Base-by-base conservation (phyloP, 2,113 vertebrate species). In the Gambusia holbrooki region DNA sequence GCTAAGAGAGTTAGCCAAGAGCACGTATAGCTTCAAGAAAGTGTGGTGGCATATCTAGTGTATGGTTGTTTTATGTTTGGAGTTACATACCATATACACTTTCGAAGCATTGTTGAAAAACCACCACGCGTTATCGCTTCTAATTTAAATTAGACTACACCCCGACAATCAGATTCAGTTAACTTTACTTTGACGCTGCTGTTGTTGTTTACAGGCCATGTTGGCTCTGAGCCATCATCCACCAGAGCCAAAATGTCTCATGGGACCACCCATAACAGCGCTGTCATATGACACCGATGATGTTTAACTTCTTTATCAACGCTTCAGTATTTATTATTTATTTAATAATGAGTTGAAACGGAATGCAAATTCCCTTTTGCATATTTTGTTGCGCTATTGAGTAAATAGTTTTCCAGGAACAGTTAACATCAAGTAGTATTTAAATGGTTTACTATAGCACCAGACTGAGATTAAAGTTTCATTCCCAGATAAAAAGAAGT, bases 151-250 rank as follows among this genome's bases (percentile, higher is more conserved):
- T 63, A 74, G 79, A 82, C 76, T 29, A 62, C 33, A 77, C 82
- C 69, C 76, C 84, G 83, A 81, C 37, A 63, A 78, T 88, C 86
- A 81, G 37, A 83, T 58, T 69, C 82, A 73, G 78, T 89, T 89
- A 79, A 78, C 80, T 86, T 90, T 79, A 81, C 90, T 87, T 83
- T 84, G 86, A 89, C 86, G 90, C 87, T 90, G 40, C 40, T 42
- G 93, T 92, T 93, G 91, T 93, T 93, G 93, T 93, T 93, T 92
- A 93, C 91, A 88, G 85, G 92, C 93, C 93, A 93, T 92, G 81
- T 66, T 92, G 92, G 93, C 89, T 89, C 87, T 6, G 68, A 66
- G 92, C 93, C 90, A 92, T 87, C 29, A 73, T 85, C 83, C 66
- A 69, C 75, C 28, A 14, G 84, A 89, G 89, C 86, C 90, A 87